Base-by-base conservation (phyloP, 2,888 invertebrate species). In the Noctua janthina region DNA sequence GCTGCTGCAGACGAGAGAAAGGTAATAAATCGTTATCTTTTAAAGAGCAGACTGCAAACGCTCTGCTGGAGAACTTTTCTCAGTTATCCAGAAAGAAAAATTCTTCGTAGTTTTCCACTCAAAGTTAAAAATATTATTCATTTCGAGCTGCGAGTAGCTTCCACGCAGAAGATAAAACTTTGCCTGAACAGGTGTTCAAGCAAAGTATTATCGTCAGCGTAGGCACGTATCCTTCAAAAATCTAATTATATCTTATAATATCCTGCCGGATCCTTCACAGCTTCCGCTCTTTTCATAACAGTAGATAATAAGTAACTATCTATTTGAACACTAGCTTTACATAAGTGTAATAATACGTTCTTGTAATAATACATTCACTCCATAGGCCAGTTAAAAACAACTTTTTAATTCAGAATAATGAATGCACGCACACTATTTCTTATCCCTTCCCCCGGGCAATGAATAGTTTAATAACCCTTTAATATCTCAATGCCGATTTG, bases 391-490 rank as follows among this genome's bases (percentile, higher is more conserved):
- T 43, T 73, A 20, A 10, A 54, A 77, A 75, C 74, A 35, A 87
- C 66, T 73, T 77, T 86, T 87, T 72, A 77, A 77, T 74, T 79
- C 67, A 51, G 29, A 51, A 59, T 82, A 70, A 73, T 67, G 6
- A 72, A 74, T 73, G 20, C 13, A 17, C 29, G 23, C 10, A 46
- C 23, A 23, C 20, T 49, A 54, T 79, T 83, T 74, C 46, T 10
- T 15, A 59, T 82, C 11, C 4, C 59, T 62, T 29, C 66, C 39
- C 64, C 17, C 54, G 69, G 59, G 39, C 35, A 64, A 64, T 56
- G 20, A 51, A 68, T 54, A 77, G 77, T 80, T 73, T 43, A 66
- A 54, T 83, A 76, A 76, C 76, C 87, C 76, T 83, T 86, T 35
- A 82, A 83, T 71, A 51, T 13, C 20, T 86, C 29, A 82, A 84